phyloP scores from a whole-genome alignment of 2,113 vertebrate species.

The Fregetta grallaria region DNA sequence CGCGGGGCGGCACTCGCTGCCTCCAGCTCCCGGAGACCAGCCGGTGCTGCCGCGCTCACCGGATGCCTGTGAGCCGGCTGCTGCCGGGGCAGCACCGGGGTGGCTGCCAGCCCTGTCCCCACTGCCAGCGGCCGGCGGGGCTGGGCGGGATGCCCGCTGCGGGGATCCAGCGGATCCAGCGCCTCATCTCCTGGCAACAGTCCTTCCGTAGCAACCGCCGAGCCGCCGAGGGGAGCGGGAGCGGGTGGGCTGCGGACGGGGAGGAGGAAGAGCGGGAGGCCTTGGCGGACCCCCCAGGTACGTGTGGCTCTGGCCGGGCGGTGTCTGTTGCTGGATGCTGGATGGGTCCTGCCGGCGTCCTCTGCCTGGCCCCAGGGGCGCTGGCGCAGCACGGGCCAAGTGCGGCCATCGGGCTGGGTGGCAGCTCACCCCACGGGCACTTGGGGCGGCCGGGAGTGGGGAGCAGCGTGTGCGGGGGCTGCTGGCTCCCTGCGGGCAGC shows the following conservation, averaged over 20 bases:
- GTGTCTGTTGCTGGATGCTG: background rate
- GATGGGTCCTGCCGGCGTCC: background rate
- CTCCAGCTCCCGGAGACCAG: background rate
- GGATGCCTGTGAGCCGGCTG: background rate
- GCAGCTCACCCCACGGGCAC: fast-evolving
- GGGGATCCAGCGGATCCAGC: background rate
- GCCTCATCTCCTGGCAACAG: conserved; percentile 40
- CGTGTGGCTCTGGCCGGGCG: background rate
- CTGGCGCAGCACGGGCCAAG: background rate
- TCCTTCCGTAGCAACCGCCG: conserved; percentile 38
- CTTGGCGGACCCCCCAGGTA: background rate
- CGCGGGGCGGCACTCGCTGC: background rate
- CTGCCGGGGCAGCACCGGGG: background rate
- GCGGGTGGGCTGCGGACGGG: background rate
- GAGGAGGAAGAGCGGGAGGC: background rate
- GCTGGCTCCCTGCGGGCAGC: background rate
- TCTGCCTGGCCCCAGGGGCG: fast-evolving
- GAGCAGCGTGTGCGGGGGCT: background rate
- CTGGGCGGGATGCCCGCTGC: background rate
- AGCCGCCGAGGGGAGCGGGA: background rate
- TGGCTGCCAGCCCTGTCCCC: background rate
- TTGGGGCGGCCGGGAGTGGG: background rate
- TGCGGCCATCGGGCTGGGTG: background rate
- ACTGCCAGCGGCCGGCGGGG: background rate
- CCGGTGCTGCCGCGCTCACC: background rate